Percentiles rank a stretch among this genome's conserved stretches.
phyloP scores from a whole-genome alignment of 2,797 vertebrate genomes.

The Rhinophrynus dorsalis region DNA sequence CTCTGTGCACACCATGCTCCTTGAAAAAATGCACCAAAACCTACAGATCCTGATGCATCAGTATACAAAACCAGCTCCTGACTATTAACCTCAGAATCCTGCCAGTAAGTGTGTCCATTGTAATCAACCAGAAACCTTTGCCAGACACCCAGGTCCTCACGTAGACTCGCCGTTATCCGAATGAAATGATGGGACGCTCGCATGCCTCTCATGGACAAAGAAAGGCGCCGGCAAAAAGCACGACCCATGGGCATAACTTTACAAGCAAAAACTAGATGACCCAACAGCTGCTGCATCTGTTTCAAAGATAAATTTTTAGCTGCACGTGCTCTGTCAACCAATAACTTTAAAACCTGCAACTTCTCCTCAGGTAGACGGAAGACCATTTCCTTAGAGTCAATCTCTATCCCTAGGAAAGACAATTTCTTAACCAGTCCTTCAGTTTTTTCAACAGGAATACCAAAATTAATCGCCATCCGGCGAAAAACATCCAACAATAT shows the following conservation, averaged over 20 bases:
- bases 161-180: background rate
- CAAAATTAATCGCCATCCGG: background rate
- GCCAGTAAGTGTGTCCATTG: background rate
- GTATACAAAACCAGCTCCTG: background rate
- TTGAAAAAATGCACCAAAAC: background rate
- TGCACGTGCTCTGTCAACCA: background rate
- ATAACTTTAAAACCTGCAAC: background rate
- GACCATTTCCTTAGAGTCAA: background rate
- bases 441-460: background rate
- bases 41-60: background rate
- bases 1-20: background rate
- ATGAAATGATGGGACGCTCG: background rate
- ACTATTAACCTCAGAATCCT: fast-evolving
- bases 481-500: background rate
- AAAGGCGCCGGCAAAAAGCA: background rate
- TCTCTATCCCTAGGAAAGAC: background rate
- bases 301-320: background rate
- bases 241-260: background rate
- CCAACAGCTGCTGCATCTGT: background rate
- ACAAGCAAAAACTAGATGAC: background rate
- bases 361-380: background rate
- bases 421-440: background rate
- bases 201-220: background rate
- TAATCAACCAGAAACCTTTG: background rate
- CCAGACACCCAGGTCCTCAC: background rate